Percentiles rank a stretch among this genome's conserved stretches.
These are phyloP conservation scores for Gallinago media DNA, from an alignment of 2,113 vertebrate species.

Conservation along the genomic window DNA sequence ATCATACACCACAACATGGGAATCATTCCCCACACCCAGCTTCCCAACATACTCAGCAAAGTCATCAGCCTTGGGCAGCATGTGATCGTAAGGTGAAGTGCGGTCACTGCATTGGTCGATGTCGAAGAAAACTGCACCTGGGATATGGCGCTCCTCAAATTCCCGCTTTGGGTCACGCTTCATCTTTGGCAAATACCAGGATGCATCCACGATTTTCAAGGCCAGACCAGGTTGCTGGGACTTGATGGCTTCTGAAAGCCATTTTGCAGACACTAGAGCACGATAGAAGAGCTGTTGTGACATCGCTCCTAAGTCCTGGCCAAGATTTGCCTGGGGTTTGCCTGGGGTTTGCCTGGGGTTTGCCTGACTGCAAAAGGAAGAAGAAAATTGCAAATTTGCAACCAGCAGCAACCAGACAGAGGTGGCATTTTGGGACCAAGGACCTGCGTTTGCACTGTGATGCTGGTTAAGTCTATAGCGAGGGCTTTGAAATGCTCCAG, in stretches of 20 bases:
- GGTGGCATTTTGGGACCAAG: background rate
- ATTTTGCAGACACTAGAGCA: slow-evolving; percentile 85
- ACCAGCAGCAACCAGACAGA: background rate
- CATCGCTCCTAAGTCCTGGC: slow-evolving; percentile 65
- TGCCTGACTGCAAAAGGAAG: background rate
- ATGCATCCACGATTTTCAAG: slow-evolving; percentile 87
- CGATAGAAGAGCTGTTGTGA: slow-evolving; percentile 80
- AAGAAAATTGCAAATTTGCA: background rate
- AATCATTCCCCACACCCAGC: slow-evolving; percentile 86
- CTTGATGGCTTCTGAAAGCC: slow-evolving; percentile 87
- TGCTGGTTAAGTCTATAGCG: background rate
- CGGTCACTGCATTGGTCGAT: slow-evolving; percentile 89
- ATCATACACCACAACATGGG: slow-evolving; percentile 93
- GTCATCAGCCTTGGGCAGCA: slow-evolving; percentile 81
- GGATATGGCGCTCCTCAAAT: slow-evolving; percentile 86
- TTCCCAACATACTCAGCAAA: slow-evolving; percentile 85
- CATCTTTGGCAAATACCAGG: slow-evolving; percentile 90
- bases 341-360: background rate
- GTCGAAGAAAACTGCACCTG: slow-evolving; percentile 88
- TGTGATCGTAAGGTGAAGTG: slow-evolving; percentile 86
- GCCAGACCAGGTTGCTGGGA: slow-evolving; percentile 74
- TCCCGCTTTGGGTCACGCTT: slow-evolving; percentile 82
- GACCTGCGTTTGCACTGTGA: fast-evolving
- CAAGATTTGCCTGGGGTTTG: background rate
- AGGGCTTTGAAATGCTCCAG: background rate